Percentiles rank a stretch among this genome's conserved stretches.
These are phyloP conservation scores for Cossypha niveicapilla DNA, from an alignment of 2,797 vertebrate species.

Conservation along the genomic window DNA sequence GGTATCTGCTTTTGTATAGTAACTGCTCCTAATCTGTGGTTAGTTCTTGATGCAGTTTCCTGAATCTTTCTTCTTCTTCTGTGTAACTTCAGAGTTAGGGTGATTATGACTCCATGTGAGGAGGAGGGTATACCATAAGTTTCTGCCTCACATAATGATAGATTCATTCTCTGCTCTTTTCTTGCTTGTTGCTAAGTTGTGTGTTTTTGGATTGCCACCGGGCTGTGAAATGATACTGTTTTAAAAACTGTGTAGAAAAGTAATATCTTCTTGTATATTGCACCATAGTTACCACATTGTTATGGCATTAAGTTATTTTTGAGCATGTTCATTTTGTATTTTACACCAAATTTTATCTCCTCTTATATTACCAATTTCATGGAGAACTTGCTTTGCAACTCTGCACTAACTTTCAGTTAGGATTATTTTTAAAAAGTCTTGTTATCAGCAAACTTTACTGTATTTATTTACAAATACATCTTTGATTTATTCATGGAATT, in stretches of 20 bases:
- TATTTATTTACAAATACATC: neutral
- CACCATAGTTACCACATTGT: neutral
- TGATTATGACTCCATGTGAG: neutral
- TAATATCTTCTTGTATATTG: neutral
- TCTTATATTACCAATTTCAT: neutral
- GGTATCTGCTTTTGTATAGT: neutral
- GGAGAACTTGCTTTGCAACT: neutral
- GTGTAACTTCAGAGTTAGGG: neutral
- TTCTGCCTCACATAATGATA: neutral
- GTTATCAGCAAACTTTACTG: neutral
- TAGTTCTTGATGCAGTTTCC: neutral
- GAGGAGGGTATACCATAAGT: neutral
- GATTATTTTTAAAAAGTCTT: neutral
- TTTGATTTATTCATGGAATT: neutral
- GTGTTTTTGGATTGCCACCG: neutral
- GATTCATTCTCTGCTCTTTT: neutral
- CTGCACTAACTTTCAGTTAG: neutral
- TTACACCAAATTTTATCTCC: neutral
- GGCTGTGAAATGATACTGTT: neutral
- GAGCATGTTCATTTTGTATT: neutral
- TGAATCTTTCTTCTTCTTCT: neutral
- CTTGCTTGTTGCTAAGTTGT: neutral
- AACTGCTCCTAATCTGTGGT: neutral
- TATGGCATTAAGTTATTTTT: neutral
- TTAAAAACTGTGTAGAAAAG: neutral